A percentile compares a stretch with the other conserved stretches of the same genome.
Evolutionary conservation across 2,888 invertebrate genomes (phyloP).

Genomic region (Cybosia mesomella): DNA sequence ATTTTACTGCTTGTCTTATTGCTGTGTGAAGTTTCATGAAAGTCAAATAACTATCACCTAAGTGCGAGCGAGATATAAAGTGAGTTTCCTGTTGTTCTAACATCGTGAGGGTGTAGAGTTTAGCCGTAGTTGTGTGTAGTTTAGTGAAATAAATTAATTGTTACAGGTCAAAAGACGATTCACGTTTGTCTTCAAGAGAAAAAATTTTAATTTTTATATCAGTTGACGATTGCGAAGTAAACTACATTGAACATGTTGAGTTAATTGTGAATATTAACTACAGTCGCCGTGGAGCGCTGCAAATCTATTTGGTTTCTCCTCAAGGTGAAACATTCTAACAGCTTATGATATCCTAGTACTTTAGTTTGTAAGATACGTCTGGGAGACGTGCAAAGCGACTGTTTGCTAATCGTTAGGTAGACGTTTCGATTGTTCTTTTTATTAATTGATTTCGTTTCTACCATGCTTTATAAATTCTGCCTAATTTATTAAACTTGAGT

Average conservation of each 20-base stretch:
- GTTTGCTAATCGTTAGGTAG: conserved; percentile 18
- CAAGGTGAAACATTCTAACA: conserved; percentile 84
- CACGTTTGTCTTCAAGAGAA: conserved; percentile 58
- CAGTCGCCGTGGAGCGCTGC: conserved; percentile 91
- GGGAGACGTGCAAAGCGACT: conserved; percentile 25
- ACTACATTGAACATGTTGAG: conserved; percentile 95
- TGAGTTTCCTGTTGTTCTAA: no score
- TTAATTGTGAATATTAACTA: conserved; percentile 91
- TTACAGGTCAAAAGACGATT: conserved; percentile 37
- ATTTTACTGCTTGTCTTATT: no score
- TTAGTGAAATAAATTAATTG: background rate
- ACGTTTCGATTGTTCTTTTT: background rate
- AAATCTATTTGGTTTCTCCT: conserved; percentile 92
- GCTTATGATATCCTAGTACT: conserved; percentile 58
- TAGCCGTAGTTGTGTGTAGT: background rate
- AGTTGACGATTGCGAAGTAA: conserved; percentile 88
- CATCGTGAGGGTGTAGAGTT: no score
- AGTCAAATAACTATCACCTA: background rate
- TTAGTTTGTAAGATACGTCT: conserved; percentile 53
- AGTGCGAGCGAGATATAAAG: background rate
- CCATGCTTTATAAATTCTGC: background rate
- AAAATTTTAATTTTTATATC: conserved; percentile 75
- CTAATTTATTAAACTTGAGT: no score
- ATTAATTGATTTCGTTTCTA: background rate
- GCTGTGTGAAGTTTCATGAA: background rate